A percentile compares a stretch with the other conserved stretches of the same genome.
phyloP scores from a whole-genome alignment of 30 jellyfish, hydroid and myxozoan genomes.

The Catostylus mosaicus region DNA sequence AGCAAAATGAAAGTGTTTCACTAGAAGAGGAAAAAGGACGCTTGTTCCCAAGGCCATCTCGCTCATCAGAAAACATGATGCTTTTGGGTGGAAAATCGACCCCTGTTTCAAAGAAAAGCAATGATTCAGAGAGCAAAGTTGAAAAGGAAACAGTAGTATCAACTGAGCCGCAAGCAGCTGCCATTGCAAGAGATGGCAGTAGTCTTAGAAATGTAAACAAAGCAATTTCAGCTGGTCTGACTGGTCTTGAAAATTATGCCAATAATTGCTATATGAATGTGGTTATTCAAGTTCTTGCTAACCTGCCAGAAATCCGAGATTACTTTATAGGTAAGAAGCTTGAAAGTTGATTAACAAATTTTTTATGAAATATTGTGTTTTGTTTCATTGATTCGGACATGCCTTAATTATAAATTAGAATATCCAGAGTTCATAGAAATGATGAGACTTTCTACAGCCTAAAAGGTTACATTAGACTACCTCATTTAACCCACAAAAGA shows the following conservation, averaged over 20 bases:
- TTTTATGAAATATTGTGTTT: too few relatives aligned
- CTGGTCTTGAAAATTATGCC: slow-evolving; percentile 91
- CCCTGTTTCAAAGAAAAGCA: slow-evolving; percentile 65
- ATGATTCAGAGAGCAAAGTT: slow-evolving; percentile 57
- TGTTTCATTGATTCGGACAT: too few relatives aligned
- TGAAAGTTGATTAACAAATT: too few relatives aligned
- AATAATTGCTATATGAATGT: slow-evolving; percentile 95
- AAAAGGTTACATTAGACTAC: too few relatives aligned
- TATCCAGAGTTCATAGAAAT: too few relatives aligned
- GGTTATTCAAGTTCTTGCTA: slow-evolving; percentile 87
- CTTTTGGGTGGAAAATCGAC: slow-evolving; percentile 94
- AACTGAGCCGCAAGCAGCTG: slow-evolving; percentile 50
- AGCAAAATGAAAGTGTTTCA: neutral
- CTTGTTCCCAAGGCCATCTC: neutral
- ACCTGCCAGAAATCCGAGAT: slow-evolving; percentile 80
- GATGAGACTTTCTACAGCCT: too few relatives aligned
- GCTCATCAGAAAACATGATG: slow-evolving; percentile 37
- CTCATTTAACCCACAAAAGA: too few relatives aligned
- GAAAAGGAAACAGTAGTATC: slow-evolving; percentile 44
- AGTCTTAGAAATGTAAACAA: slow-evolving; percentile 52
- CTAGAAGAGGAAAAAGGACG: neutral
- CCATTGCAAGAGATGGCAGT: slow-evolving; percentile 23
- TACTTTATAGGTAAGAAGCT: slow-evolving; percentile 59
- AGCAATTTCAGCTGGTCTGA: slow-evolving; percentile 59
- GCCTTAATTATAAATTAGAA: too few relatives aligned